These are phyloP conservation scores for Falcunculus frontatus DNA, from an alignment of 2,113 vertebrate genomes.

Conservation along the genomic window DNA sequence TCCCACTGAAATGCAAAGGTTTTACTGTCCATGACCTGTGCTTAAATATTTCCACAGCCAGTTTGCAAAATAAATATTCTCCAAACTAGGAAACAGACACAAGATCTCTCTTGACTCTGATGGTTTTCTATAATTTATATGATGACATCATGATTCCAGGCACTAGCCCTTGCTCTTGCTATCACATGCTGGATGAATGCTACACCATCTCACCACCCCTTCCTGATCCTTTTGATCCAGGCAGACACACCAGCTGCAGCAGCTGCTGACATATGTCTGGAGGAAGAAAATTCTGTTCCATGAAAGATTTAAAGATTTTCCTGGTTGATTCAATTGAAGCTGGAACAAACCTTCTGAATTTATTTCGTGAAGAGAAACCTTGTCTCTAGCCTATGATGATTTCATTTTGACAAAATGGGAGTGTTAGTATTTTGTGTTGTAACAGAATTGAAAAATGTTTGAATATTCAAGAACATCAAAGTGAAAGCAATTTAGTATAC, in stretches of 20 bases:
- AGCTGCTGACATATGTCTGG: neutral
- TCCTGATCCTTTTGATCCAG: neutral
- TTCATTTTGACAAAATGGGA: neutral
- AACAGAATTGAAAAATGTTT: neutral
- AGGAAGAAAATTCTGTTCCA: neutral
- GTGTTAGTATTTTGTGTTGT: neutral
- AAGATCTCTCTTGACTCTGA: neutral
- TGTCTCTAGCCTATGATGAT: neutral
- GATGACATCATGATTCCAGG: neutral
- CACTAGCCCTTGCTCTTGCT: neutral
- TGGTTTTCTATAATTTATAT: neutral
- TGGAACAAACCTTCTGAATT: neutral
- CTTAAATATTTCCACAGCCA: neutral
- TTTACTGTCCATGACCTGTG: neutral
- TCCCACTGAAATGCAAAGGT: neutral
- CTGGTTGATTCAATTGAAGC: neutral
- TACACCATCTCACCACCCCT: fast-evolving
- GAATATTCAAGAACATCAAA: neutral
- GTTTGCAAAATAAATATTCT: neutral
- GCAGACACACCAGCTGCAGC: conserved; percentile 15
- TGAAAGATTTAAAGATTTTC: neutral
- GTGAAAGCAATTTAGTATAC: neutral
- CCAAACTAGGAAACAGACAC: neutral
- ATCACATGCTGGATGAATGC: neutral
- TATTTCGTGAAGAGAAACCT: neutral